A percentile compares a stretch with the other conserved stretches of the same genome.
These are phyloP conservation scores for Melopsittacus undulatus DNA, from an alignment of 2,797 vertebrate species.

Conservation along the genomic window DNA sequence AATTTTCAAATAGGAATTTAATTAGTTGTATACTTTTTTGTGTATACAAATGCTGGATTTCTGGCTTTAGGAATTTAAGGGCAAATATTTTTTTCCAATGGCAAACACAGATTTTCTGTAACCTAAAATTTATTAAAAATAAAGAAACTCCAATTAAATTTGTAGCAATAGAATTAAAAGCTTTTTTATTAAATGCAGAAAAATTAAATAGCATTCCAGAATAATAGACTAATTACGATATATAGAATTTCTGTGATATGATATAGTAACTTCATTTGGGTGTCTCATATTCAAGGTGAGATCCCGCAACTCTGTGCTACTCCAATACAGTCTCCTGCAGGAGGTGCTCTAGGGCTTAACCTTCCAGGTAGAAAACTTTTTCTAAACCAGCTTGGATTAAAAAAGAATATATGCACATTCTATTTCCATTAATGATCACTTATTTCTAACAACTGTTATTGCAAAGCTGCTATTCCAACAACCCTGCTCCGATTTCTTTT, in stretches of 20 bases:
- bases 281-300: neutral
- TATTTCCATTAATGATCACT: neutral
- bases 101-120: neutral
- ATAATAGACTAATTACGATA: neutral
- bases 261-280: neutral
- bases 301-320: neutral
- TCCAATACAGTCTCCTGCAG: neutral
- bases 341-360: neutral
- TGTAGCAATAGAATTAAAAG: neutral
- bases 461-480: neutral
- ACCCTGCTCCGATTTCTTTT: rapidly evolving
- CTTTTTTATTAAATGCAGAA: neutral
- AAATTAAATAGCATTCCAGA: neutral
- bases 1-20: neutral
- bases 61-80: neutral
- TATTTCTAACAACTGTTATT: neutral
- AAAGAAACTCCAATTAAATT: neutral
- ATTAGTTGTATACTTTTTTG: rapidly evolving
- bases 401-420: neutral
- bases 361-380: neutral
- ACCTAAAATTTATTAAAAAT: neutral
- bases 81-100: neutral
- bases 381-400: neutral
- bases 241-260: neutral
- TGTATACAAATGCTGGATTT: neutral